Evolutionary conservation across 2,888 invertebrate genomes (phyloP).

Genomic region (Hybos culiciformis): DNA sequence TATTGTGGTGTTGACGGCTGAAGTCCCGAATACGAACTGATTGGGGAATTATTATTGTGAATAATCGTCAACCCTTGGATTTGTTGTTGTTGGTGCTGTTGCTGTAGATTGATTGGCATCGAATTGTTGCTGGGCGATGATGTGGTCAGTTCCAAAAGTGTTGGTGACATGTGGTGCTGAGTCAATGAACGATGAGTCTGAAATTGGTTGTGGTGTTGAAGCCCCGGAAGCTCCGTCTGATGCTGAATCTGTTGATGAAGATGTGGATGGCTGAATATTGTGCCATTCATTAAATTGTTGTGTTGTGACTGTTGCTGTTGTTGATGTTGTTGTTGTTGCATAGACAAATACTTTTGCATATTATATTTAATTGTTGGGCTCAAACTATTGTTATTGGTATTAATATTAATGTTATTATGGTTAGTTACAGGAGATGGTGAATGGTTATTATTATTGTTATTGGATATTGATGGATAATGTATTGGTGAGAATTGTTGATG

Average conservation of each 20-base stretch:
- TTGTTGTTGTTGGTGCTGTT: constrained; percentile 11
- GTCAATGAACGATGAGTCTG: no score
- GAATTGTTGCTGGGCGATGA: constrained; percentile 16
- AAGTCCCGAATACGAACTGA: no score
- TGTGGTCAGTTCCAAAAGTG: constrained; percentile 7
- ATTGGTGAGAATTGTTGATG: not conserved
- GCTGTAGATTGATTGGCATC: constrained; percentile 9
- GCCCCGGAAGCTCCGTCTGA: constrained; percentile 8
- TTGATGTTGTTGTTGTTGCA: constrained; percentile 17
- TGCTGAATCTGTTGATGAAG: constrained; percentile 10
- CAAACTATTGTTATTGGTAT: constrained; percentile 6
- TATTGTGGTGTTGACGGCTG: constrained; percentile 19
- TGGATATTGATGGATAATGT: constrained; percentile 17
- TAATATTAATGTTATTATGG: constrained; percentile 9
- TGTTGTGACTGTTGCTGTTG: constrained; percentile 13
- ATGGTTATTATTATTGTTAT: constrained; percentile 17
- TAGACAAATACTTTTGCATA: constrained; percentile 8
- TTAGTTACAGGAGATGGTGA: constrained; percentile 9
- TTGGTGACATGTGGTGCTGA: constrained; percentile 13
- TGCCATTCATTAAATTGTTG: constrained; percentile 6
- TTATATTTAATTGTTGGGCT: constrained; percentile 7
- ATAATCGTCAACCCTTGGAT: not conserved
- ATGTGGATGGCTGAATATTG: constrained; percentile 10
- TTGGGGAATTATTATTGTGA: constrained; percentile 10
- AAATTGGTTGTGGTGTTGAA: no score